A percentile compares a stretch with the other conserved stretches of the same genome.
phyloP scores from a whole-genome alignment of 30 jellyfish, hydroid and myxozoan species.

The Clytia hemisphaerica region DNA sequence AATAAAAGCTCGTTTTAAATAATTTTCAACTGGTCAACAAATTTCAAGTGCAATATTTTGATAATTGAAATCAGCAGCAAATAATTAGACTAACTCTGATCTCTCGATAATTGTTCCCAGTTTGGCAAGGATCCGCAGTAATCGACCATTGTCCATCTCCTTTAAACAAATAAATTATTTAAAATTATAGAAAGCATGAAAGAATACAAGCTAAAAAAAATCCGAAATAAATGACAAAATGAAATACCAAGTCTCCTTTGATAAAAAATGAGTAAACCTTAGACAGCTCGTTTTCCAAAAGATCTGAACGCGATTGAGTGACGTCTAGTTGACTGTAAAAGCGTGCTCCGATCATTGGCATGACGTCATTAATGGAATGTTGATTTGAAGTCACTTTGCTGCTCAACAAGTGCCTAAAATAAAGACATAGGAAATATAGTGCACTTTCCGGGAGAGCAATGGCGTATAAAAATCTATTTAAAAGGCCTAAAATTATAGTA shows the following conservation, averaged over 20 bases:
- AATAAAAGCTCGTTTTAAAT: neutral
- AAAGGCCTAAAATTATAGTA: no score
- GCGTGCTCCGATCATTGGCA: constrained; percentile 91
- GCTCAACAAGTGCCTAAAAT: constrained; percentile 73
- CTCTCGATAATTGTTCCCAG: constrained; percentile 81
- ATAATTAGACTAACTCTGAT: constrained; percentile 68
- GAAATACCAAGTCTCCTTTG: no score
- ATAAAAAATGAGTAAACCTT: constrained; percentile 36
- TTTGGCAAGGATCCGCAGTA: constrained; percentile 56
- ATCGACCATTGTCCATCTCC: constrained; percentile 90
- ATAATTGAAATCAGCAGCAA: neutral
- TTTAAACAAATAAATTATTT: neutral
- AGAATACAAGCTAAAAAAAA: neutral
- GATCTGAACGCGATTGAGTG: constrained; percentile 68
- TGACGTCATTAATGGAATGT: constrained; percentile 72
- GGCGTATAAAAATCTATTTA: no score
- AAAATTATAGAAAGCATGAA: neutral
- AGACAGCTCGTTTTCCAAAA: constrained; percentile 69
- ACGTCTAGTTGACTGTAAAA: constrained; percentile 87
- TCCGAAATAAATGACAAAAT: neutral
- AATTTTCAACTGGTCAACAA: neutral
- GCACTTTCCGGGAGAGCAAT: no score
- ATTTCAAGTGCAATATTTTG: neutral
- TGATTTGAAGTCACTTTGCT: constrained; percentile 59
- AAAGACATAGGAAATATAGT: no score